These are phyloP conservation scores for Dicranocentrus wangi DNA, from an alignment of 2,888 invertebrate genomes.

Conservation along the genomic window DNA sequence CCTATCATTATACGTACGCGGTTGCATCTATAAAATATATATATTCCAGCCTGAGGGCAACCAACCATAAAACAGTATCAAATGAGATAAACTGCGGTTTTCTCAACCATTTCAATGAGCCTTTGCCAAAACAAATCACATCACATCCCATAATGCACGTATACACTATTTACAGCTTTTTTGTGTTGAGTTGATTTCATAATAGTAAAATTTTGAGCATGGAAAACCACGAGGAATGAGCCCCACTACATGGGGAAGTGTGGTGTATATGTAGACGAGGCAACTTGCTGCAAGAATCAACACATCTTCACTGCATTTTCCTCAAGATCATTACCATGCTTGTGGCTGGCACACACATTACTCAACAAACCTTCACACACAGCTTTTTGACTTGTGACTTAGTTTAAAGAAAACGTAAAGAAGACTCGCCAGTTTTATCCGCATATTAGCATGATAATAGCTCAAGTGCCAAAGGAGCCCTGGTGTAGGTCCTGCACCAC, in stretches of 20 bases:
- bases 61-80: constrained; percentile 56
- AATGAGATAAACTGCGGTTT: constrained; percentile 52
- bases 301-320: constrained; percentile 4
- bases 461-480: too few species aligned
- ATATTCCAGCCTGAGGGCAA: constrained; percentile 49
- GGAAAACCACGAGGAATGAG: constrained; percentile 22
- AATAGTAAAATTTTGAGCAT: constrained; percentile 19
- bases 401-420: too few species aligned
- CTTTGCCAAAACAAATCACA: constrained; percentile 37
- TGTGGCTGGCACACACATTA: too few species aligned
- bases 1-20: background rate
- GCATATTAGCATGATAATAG: too few species aligned
- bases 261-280: background rate
- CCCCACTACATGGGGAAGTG: background rate
- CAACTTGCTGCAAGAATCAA: background rate
- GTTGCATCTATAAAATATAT: background rate
- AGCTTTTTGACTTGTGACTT: too few species aligned
- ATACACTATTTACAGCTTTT: background rate
- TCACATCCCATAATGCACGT: constrained; percentile 1
- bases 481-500: too few species aligned
- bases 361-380: too few species aligned
- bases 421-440: too few species aligned
- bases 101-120: constrained; percentile 36
- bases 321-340: too few species aligned
- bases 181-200: background rate